These are phyloP conservation scores for Hystrix brachyura DNA, from an alignment of 2,113 vertebrate genomes.

Conservation along the genomic window DNA sequence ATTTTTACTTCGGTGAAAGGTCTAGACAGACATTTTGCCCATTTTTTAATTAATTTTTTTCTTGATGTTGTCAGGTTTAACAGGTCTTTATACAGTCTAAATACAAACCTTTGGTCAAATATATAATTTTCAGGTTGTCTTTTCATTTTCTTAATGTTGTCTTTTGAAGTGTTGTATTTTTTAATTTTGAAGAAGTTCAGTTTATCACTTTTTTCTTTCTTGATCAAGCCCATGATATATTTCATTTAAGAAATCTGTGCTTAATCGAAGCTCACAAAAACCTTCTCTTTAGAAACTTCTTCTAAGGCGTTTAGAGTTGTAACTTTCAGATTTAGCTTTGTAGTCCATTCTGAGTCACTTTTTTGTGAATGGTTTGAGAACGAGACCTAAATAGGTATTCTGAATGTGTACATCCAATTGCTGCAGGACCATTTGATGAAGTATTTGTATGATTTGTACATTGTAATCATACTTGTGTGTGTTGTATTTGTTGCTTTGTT, in stretches of 20 bases:
- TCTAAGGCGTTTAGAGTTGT: not conserved
- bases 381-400: fast-evolving
- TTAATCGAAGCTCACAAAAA: not conserved
- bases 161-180: not conserved
- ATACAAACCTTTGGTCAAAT: not conserved
- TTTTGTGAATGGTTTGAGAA: not conserved
- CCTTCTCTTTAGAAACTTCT: not conserved
- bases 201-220: not conserved
- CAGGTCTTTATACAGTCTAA: not conserved
- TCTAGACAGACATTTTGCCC: not conserved
- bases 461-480: fast-evolving
- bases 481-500: not conserved
- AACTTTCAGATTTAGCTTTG: not conserved
- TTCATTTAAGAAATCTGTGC: not conserved
- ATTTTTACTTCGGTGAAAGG: not conserved
- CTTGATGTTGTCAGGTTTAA: not conserved
- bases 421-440: fast-evolving
- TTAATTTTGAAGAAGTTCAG: not conserved
- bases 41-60: not conserved
- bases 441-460: fast-evolving
- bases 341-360: not conserved
- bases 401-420: fast-evolving
- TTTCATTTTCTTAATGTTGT: not conserved
- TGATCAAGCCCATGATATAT: fast-evolving
- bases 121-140: not conserved